Base-by-base conservation (phyloP, 1,140 invertebrate genomes). In the Drosophila sulfurigaster region DNA sequence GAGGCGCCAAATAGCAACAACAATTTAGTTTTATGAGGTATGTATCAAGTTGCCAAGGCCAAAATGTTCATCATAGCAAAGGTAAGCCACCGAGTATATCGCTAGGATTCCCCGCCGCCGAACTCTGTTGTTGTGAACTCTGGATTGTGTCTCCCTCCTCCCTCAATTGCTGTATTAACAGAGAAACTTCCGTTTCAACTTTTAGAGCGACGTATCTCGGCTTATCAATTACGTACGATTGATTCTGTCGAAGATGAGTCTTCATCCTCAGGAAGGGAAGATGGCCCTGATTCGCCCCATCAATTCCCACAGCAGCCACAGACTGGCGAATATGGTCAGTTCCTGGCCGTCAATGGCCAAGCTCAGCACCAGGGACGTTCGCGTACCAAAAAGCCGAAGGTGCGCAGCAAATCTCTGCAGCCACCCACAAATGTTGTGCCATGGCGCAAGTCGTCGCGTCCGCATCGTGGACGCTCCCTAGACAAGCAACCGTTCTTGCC, bases 171-270 rank as follows among this genome's bases (percentile, higher is more conserved):
- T 46, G 2, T 57, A 80, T 28, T 78, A 72, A 63, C 28, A 8
- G 35, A 5, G 35, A 32, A 48, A 43, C n/a, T 81, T 38, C 30
- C 58, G 7, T 54, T 87, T 48, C 20, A 58, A 20, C 30, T 78
- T 77, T 45, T 79, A 92, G 91, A 92, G 68, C 91, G 91, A 77
- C 91, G 91, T 59, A 92, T 92, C 81, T 92, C 91, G 82, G 91
- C 91, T 66, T 92, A 72, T 87, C 91, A 92, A 83, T 88, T 92
- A 68, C 78, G 83, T 43, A 81, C 89, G 56, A 92, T 91, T 79
- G 91, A 92, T 83, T 92, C 91, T 67, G 89, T 76, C 72, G 91
- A 92, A 77, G 91, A 91, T 89, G 91, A 92, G 71, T 83, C 91
- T 20, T 92, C 91, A 51, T 92, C 91, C 15, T 92, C 91, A 59